These are phyloP conservation scores for Trachelus stipa DNA, from an alignment of 2,888 invertebrate species.

Conservation along the genomic window DNA sequence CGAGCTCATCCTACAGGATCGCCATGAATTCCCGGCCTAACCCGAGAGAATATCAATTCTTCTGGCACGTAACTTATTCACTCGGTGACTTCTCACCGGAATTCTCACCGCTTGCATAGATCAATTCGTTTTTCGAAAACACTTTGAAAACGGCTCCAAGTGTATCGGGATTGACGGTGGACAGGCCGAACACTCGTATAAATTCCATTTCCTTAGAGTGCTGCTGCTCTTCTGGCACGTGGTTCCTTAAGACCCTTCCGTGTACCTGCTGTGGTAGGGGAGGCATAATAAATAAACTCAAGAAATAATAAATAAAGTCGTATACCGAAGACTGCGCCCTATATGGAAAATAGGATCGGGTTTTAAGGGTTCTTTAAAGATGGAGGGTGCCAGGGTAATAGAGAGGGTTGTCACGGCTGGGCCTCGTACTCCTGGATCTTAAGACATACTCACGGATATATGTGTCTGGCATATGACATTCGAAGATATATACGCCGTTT, in stretches of 20 bases:
- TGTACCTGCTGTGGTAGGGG: conserved; percentile 16
- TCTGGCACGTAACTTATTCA: too few relatives aligned
- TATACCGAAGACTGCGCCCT: too few relatives aligned
- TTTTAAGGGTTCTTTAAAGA: too few relatives aligned
- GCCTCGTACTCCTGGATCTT: conserved; percentile 44
- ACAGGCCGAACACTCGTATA: conserved; percentile 1
- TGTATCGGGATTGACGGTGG: too few relatives aligned
- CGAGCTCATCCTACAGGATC: conserved; percentile 20
- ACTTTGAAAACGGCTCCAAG: too few relatives aligned
- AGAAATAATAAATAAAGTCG: too few relatives aligned
- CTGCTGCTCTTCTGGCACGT: neutral
- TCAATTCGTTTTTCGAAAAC: too few relatives aligned
- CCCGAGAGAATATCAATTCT: too few relatives aligned
- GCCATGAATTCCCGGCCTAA: too few relatives aligned
- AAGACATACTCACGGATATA: conserved; percentile 44
- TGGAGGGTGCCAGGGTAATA: conserved; percentile 1
- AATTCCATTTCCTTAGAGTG: conserved; percentile 26
- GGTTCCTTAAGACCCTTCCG: neutral
- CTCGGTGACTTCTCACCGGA: too few relatives aligned
- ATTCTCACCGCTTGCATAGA: too few relatives aligned
- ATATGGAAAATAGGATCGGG: too few relatives aligned
- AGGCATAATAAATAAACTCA: conserved; percentile 30
- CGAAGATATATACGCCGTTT: conserved; percentile 43
- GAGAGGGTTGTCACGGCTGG: conserved; percentile 30
- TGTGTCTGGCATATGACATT: conserved; percentile 45